phyloP scores from a whole-genome alignment of 2,113 vertebrate genomes.

The Catharus bicknelli region DNA sequence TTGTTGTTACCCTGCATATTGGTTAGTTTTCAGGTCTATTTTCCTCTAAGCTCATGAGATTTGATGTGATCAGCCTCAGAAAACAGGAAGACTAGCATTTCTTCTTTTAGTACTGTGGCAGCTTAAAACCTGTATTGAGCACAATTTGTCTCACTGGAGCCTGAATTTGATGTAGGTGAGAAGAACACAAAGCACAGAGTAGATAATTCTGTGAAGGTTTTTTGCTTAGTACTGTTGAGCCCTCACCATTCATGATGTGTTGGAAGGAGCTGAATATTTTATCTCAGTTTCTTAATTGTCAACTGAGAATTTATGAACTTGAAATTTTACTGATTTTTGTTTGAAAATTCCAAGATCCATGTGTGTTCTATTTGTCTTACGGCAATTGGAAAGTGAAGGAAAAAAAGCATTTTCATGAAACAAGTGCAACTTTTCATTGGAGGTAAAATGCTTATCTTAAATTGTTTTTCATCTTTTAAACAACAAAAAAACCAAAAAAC shows the following conservation, averaged over 20 bases:
- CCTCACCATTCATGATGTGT: not conserved
- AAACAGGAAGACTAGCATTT: not conserved
- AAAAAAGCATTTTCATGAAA: not conserved
- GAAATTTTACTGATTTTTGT: not conserved
- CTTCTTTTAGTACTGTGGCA: not conserved
- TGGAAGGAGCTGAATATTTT: not conserved
- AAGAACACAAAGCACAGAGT: not conserved
- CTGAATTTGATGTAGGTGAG: not conserved
- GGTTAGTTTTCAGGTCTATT: not conserved
- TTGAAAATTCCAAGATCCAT: not conserved
- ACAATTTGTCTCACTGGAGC: not conserved
- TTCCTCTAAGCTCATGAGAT: not conserved
- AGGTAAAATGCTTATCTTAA: not conserved
- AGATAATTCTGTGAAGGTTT: not conserved
- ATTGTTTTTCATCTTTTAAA: not conserved
- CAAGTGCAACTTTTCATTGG: not conserved
- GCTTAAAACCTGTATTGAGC: not conserved
- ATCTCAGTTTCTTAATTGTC: not conserved
- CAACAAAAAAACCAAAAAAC: not conserved
- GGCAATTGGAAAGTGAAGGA: not conserved
- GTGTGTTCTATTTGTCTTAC: not conserved
- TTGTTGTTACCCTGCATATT: not conserved
- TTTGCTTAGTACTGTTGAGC: not conserved
- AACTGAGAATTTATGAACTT: not conserved
- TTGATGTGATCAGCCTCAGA: not conserved